Percentiles rank a stretch among this genome's conserved stretches.
These are phyloP conservation scores for Elachura formosa DNA, from an alignment of 2,113 vertebrate genomes.

Conservation along the genomic window DNA sequence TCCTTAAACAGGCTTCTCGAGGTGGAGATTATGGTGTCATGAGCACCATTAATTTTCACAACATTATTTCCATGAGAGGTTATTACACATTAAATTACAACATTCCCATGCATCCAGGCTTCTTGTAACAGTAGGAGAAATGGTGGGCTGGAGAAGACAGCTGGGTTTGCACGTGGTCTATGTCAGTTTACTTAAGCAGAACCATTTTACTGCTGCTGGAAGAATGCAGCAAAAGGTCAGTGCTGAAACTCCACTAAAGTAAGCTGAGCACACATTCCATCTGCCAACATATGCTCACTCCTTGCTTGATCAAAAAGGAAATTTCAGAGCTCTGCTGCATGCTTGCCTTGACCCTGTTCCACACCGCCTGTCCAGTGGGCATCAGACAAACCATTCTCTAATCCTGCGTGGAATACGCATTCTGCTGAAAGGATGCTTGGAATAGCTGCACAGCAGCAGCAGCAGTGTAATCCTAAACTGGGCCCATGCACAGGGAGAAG, in stretches of 20 bases:
- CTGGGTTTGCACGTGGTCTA: conserved; percentile 30
- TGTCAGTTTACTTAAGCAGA: conserved; percentile 51
- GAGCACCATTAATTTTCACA: background rate
- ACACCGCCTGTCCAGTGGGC: background rate
- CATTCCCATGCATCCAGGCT: background rate
- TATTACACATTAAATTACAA: background rate
- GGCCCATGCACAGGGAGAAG: background rate
- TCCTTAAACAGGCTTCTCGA: background rate
- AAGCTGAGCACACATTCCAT: conserved; percentile 46
- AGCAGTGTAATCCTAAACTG: background rate
- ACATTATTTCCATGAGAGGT: background rate
- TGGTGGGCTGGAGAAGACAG: conserved; percentile 48
- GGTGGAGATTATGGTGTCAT: background rate
- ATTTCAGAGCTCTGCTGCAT: conserved; percentile 35
- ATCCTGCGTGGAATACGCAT: background rate
- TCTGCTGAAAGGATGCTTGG: conserved; percentile 27
- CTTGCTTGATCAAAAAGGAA: conserved; percentile 40
- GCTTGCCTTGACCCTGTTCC: conserved; percentile 55
- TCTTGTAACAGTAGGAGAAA: conserved; percentile 47
- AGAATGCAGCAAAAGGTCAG: conserved; percentile 59
- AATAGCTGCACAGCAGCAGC: conserved; percentile 6
- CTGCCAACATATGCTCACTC: conserved; percentile 36
- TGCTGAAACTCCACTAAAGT: conserved; percentile 39
- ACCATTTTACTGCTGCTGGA: conserved; percentile 30
- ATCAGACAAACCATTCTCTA: conserved; percentile 35